Conservation (phyloP, 1,140 invertebrate species). For the Atta texana region DNA sequence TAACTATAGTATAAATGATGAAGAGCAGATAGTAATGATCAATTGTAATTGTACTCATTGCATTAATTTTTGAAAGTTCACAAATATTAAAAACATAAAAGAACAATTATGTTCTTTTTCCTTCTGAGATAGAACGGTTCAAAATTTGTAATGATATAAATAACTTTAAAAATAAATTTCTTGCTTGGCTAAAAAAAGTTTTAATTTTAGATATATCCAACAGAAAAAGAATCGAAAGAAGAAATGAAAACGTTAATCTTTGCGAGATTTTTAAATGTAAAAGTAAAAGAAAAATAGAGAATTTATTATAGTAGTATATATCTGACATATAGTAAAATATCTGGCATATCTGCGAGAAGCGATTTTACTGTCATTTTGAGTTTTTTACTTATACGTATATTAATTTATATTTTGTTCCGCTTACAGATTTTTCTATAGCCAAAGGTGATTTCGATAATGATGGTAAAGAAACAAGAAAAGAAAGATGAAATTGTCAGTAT, state of each 20-base stretch:
- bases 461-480: too few relatives aligned
- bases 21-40: not conserved
- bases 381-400: not conserved
- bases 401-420: too few relatives aligned
- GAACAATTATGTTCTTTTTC: not conserved
- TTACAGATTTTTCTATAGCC: too few relatives aligned
- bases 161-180: constrained; percentile 2
- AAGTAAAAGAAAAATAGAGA: not conserved
- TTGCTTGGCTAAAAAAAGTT: not conserved
- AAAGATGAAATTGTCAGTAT: too few relatives aligned
- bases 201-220: not conserved
- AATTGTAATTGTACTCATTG: constrained; percentile 22
- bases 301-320: constrained; percentile 20
- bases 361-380: not conserved
- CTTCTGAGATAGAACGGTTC: not conserved
- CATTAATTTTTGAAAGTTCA: constrained; percentile 13
- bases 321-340: too few relatives aligned
- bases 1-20: not conserved
- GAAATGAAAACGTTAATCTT: not conserved
- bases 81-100: not conserved
- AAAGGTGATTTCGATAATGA: too few relatives aligned
- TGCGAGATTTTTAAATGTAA: not conserved
- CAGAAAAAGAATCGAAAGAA: not conserved
- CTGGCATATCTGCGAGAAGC: too few relatives aligned
- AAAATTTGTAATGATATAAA: constrained; percentile 8